These are phyloP conservation scores for Dusona sp. DNA, from an alignment of 2,888 invertebrate genomes.

Conservation along the genomic window DNA sequence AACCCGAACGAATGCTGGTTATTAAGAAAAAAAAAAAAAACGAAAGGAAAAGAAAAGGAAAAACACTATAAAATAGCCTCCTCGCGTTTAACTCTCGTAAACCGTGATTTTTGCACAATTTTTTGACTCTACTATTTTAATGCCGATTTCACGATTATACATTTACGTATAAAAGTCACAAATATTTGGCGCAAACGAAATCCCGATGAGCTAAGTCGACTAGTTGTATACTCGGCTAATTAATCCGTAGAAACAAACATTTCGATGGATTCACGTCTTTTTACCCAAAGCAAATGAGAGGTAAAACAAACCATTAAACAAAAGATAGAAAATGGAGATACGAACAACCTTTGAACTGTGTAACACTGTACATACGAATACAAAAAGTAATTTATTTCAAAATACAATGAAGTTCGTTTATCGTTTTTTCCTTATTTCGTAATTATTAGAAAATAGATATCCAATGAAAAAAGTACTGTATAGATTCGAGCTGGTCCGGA, in stretches of 20 bases:
- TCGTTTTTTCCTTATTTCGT: conserved; percentile 47
- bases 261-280: background rate
- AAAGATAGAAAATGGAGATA: conserved; percentile 25
- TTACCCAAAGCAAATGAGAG: background rate
- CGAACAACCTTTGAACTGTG: conserved; percentile 44
- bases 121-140: conserved; percentile 18
- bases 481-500: conserved; percentile 7
- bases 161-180: background rate
- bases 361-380: conserved; percentile 66
- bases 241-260: conserved; percentile 1
- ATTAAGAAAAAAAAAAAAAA: background rate
- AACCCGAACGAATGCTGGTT: background rate
- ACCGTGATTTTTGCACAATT: conserved; percentile 31
- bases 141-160: conserved; percentile 25
- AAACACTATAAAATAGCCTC: conserved; percentile 14
- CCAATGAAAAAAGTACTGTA: conserved; percentile 6
- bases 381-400: conserved; percentile 69
- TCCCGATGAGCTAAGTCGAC: conserved; percentile 8
- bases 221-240: conserved; percentile 21
- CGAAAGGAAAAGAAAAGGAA: background rate
- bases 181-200: background rate
- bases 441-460: conserved; percentile 10
- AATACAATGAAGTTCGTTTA: conserved; percentile 38
- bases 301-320: background rate
- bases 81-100: conserved; percentile 9